Conservation (phyloP, 1,140 invertebrate species). For the Lepidotrigona ventralis region DNA sequence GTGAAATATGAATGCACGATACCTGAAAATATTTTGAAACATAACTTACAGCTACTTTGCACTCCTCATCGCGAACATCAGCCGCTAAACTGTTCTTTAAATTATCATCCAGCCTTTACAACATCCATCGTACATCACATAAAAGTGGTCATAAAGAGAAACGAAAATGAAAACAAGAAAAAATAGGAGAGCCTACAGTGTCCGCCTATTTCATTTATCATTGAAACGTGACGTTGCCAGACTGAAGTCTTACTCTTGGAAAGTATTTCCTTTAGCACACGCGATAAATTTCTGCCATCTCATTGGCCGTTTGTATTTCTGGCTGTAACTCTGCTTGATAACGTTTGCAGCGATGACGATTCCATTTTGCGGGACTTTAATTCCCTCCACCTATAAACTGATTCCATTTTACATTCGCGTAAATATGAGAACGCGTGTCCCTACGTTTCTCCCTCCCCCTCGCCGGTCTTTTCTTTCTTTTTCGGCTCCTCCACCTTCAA, state of each 20-base stretch:
- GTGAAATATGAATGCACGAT: background rate
- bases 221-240: conserved; percentile 20
- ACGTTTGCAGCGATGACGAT: conserved; percentile 47
- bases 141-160: conserved; percentile 6
- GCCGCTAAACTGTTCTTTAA: background rate
- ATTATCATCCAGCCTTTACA: background rate
- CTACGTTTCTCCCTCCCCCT: background rate
- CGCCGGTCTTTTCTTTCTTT: conserved; percentile 28
- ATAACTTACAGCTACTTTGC: too few species aligned
- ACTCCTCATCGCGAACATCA: too few species aligned
- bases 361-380: conserved; percentile 59
- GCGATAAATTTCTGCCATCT: conserved; percentile 50
- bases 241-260: conserved; percentile 15
- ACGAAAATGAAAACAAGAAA: background rate
- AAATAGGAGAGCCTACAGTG: background rate
- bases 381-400: conserved; percentile 52
- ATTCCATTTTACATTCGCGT: conserved; percentile 56
- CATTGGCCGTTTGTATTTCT: conserved; percentile 65
- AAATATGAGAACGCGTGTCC: conserved; percentile 19
- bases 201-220: conserved; percentile 36
- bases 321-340: conserved; percentile 56
- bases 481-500: background rate
- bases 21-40: background rate
- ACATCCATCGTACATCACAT: background rate
- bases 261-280: conserved; percentile 45